Conservation (phyloP, 2,113 vertebrate species). For the Vidua chalybeata region DNA sequence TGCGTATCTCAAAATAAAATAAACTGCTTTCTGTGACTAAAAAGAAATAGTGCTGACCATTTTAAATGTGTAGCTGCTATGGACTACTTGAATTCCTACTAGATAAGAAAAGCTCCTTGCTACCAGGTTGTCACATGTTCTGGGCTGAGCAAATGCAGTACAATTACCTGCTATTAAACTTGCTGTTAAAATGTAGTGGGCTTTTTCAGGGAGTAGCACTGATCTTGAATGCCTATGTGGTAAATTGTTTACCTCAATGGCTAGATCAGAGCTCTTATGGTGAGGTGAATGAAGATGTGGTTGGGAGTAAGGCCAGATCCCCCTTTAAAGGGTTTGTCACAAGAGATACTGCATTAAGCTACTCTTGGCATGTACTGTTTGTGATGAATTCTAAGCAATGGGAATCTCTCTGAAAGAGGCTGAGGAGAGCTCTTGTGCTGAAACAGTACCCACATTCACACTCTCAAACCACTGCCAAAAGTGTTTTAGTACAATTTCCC, state of each 20-base stretch:
- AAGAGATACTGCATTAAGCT: neutral
- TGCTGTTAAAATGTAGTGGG: neutral
- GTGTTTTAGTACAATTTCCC: neutral
- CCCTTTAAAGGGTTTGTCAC: neutral
- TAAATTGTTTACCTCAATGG: neutral
- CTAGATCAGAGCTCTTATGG: neutral
- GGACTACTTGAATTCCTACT: neutral
- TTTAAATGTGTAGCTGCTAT: neutral
- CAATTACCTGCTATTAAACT: rapidly evolving
- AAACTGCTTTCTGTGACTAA: neutral
- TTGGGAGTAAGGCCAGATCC: neutral
- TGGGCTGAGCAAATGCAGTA: neutral
- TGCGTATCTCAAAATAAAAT: neutral
- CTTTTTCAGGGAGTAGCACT: neutral
- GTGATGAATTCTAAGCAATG: slow-evolving; percentile 84
- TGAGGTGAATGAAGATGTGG: neutral
- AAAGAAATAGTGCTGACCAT: neutral
- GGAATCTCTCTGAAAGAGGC: slow-evolving; percentile 93
- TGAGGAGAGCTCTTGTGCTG: slow-evolving; percentile 81
- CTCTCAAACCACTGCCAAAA: neutral
- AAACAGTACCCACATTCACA: slow-evolving; percentile 68
- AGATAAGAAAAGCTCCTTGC: neutral
- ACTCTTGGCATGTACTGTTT: slow-evolving; percentile 63
- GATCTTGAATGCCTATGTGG: neutral
- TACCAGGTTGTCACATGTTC: neutral